phyloP scores from a whole-genome alignment of 1,140 invertebrate species.

The Ostrea denselamellosa region DNA sequence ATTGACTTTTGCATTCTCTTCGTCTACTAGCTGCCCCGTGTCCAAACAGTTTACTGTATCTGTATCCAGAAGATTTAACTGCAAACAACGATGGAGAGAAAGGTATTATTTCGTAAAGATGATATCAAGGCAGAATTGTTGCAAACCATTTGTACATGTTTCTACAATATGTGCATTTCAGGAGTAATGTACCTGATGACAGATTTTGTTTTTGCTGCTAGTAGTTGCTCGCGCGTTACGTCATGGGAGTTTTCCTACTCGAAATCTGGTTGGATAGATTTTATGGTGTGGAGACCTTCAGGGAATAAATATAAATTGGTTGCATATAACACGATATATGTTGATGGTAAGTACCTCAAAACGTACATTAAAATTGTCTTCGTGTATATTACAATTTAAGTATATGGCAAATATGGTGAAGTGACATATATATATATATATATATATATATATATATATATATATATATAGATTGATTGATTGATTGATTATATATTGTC shows the following conservation, averaged over 20 bases:
- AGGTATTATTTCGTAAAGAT: background rate
- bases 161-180: background rate
- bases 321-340: background rate
- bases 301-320: slow-evolving; percentile 17
- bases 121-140: background rate
- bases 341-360: background rate
- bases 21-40: background rate
- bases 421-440: background rate
- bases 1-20: background rate
- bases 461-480: too few relatives aligned
- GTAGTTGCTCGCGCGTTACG: background rate
- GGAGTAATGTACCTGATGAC: slow-evolving; percentile 11
- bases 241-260: background rate
- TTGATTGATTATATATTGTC: too few relatives aligned
- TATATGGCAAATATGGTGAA: background rate
- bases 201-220: background rate
- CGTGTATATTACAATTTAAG: background rate
- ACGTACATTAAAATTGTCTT: background rate
- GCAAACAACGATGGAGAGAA: background rate
- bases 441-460: too few relatives aligned
- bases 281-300: slow-evolving; percentile 2
- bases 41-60: background rate
- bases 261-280: slow-evolving; percentile 9
- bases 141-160: background rate
- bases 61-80: slow-evolving; percentile 3